Base-by-base conservation (phyloP, 2,113 vertebrate genomes). In the Xiphophorus hellerii region DNA sequence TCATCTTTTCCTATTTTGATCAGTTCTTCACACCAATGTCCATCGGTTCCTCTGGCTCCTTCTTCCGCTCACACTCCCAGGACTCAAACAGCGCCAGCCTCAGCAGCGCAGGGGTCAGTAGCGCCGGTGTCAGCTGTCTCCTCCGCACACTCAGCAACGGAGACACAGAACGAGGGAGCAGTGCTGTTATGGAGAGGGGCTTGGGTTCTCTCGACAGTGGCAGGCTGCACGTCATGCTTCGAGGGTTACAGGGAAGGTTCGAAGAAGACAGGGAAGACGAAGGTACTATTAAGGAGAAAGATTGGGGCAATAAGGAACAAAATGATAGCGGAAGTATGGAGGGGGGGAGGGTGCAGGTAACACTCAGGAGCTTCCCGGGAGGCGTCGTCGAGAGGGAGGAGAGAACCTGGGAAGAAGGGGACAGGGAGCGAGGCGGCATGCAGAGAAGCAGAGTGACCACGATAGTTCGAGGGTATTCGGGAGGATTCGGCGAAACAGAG, bases 1-100 rank as follows among this genome's bases (percentile, higher is more conserved):
- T 64, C 30, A 3, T 42, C 27, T 71, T 31, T 30, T 76, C 20
- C 20, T 92, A 90, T 92, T 91, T 20, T 42, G n/a, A 88, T 93
- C 96, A 99, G 97, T 96, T 97, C 95, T 95, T 97, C 95, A 94
- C 96, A 83, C 96, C 97, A 77, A 90, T 98, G 95, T 96, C 96
- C 91, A 95, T 98, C 89, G 95, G 96, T 87, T 95, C 91, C 48
- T 73, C 97, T 73, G 96, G 96, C 91, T 96, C 96, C 84, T 99
- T 97, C 96, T 99, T 97, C 95, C 97, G 97, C 94, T 97, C 97
- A 88, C 97, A 97, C 94, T 97, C 97, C 95, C 97, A 98, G 96
- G 97, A 99, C 92, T 97, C 96, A 93, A 98, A 97, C 91, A 98
- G 96, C 91, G 93, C 96, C 81, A 95, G 96, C 91, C 93, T 97